Evolutionary conservation across 2,113 vertebrate species (phyloP).

Genomic region (Tragelaphus imberbis): DNA sequence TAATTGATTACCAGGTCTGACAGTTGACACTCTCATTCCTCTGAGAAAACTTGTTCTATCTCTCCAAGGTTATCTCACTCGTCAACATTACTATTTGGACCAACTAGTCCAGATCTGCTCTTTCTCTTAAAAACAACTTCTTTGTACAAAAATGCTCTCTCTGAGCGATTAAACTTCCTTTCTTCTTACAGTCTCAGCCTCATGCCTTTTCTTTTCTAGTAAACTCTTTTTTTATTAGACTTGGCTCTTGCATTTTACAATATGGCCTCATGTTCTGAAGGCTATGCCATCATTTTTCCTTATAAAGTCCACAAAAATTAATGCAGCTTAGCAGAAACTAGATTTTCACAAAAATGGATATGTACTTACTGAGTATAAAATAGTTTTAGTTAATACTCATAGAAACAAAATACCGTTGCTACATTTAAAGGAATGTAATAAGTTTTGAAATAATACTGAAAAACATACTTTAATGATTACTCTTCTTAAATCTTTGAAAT

Average conservation of each 20-base stretch:
- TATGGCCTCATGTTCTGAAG: background rate
- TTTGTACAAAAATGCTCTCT: background rate
- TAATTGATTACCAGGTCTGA: background rate
- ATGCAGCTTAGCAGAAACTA: background rate
- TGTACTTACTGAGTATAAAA: background rate
- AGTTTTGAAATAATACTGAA: slow-evolving; percentile 7
- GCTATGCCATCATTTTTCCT: background rate
- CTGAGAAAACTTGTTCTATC: background rate
- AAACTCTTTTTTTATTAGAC: background rate
- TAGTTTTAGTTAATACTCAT: background rate
- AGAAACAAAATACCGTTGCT: background rate
- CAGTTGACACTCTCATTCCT: background rate
- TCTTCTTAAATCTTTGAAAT: background rate
- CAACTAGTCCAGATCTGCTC: background rate
- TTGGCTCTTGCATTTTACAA: background rate
- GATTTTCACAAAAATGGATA: background rate
- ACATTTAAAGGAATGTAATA: background rate
- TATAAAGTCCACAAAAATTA: background rate
- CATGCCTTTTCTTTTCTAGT: background rate
- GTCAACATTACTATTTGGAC: background rate
- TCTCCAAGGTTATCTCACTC: background rate
- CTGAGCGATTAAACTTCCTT: background rate
- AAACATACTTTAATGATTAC: background rate
- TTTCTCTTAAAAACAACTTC: background rate
- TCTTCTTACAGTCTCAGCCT: background rate